Conservation (phyloP, 1,140 invertebrate species). For the Drosophila tristis region DNA sequence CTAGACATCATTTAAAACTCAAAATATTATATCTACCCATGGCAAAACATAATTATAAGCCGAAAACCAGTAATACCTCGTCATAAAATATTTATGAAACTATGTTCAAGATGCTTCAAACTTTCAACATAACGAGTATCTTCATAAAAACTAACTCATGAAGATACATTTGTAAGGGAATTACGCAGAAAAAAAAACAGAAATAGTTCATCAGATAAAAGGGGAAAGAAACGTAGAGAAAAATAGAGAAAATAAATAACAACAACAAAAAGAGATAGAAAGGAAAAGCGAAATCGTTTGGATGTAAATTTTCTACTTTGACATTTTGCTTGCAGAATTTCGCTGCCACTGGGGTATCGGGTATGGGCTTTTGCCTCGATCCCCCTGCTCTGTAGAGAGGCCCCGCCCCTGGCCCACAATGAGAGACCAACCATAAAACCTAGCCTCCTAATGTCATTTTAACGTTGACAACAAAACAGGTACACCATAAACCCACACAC, state of each 20-base stretch:
- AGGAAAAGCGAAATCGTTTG: constrained; percentile 71
- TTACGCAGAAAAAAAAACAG: no score
- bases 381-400: no score
- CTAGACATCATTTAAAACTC: no score
- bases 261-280: constrained; percentile 24
- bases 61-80: no score
- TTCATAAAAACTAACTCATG: no score
- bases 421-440: constrained; percentile 64
- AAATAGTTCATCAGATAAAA: no score
- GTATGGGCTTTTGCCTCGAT: background rate
- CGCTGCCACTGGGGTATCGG: constrained; percentile 30
- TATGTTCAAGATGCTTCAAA: no score
- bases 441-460: constrained; percentile 78
- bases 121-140: no score
- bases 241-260: constrained; percentile 10
- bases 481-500: constrained; percentile 46
- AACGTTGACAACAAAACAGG: constrained; percentile 54
- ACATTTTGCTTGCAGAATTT: constrained; percentile 74
- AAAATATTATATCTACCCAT: no score
- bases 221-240: background rate
- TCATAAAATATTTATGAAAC: no score
- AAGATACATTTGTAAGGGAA: no score
- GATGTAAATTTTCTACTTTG: constrained; percentile 74
- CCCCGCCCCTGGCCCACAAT: background rate
- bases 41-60: no score